Conservation (phyloP, 2,888 invertebrate genomes). For the Clusia tigrina region DNA sequence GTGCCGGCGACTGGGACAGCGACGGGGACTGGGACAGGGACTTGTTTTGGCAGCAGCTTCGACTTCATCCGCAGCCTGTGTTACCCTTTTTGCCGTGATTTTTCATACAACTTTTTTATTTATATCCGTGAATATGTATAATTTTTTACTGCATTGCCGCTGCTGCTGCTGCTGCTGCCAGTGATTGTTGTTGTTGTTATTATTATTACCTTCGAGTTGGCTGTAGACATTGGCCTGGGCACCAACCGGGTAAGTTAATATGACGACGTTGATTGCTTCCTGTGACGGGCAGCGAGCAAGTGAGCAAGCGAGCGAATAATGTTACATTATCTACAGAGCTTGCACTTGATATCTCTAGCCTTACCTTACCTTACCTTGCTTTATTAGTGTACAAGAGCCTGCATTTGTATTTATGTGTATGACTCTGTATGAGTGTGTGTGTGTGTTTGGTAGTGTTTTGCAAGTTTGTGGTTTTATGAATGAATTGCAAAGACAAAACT, state of each 20-base stretch:
- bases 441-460: not conserved
- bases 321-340: not conserved
- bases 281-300: conserved; percentile 42
- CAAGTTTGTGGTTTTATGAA: not conserved
- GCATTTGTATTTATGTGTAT: not conserved
- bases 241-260: conserved; percentile 53
- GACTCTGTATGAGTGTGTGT: not conserved
- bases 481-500: not conserved
- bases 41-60: not conserved
- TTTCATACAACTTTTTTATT: not conserved
- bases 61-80: no score
- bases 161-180: conserved; percentile 4
- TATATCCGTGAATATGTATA: conserved; percentile 20
- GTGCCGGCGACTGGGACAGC: no score
- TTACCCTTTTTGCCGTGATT: not conserved
- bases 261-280: conserved; percentile 57
- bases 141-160: not conserved
- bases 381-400: not conserved
- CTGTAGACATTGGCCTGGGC: conserved; percentile 15
- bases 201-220: conserved; percentile 27
- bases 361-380: not conserved
- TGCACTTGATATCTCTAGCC: not conserved
- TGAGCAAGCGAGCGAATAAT: no score
- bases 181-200: conserved; percentile 19
- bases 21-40: no score